These are phyloP conservation scores for Vespertilio murinus DNA, from an alignment of 2,797 vertebrate species.

Conservation along the genomic window DNA sequence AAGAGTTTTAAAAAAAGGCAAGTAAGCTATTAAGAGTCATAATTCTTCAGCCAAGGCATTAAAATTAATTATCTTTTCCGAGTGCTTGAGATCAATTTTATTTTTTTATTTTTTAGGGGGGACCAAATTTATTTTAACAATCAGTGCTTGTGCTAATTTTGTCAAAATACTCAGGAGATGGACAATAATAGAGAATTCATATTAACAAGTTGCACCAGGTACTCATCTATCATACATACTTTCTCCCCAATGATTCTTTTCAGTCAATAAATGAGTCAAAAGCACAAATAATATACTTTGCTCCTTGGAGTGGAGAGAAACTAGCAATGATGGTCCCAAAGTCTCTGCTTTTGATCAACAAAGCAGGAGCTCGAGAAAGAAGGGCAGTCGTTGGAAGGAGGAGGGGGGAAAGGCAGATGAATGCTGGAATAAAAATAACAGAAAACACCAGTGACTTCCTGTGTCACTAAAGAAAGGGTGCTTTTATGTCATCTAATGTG, in stretches of 20 bases:
- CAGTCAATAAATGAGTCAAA: background rate
- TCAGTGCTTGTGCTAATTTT: slow-evolving; percentile 22
- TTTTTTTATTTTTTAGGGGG: background rate
- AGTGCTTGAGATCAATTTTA: background rate
- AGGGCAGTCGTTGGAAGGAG: background rate
- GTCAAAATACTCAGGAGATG: background rate
- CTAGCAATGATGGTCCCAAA: background rate
- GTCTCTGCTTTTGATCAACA: slow-evolving; percentile 4
- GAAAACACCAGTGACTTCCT: background rate
- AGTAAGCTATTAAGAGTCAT: slow-evolving; percentile 36
- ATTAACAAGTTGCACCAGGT: background rate
- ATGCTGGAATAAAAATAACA: background rate
- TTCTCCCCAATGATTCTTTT: background rate
- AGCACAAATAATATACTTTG: background rate
- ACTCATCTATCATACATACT: background rate
- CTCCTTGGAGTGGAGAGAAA: background rate
- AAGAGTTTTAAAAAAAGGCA: background rate
- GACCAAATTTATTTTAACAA: slow-evolving; percentile 29
- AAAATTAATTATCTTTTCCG: slow-evolving; percentile 33
- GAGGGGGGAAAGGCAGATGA: background rate
- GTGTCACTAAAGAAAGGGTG: background rate
- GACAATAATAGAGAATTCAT: background rate
- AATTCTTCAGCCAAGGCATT: slow-evolving; percentile 29
- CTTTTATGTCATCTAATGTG: background rate
- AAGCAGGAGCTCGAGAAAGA: background rate